phyloP scores from a whole-genome alignment of 1,140 invertebrate genomes.

The Paraescarpia echinospica region DNA sequence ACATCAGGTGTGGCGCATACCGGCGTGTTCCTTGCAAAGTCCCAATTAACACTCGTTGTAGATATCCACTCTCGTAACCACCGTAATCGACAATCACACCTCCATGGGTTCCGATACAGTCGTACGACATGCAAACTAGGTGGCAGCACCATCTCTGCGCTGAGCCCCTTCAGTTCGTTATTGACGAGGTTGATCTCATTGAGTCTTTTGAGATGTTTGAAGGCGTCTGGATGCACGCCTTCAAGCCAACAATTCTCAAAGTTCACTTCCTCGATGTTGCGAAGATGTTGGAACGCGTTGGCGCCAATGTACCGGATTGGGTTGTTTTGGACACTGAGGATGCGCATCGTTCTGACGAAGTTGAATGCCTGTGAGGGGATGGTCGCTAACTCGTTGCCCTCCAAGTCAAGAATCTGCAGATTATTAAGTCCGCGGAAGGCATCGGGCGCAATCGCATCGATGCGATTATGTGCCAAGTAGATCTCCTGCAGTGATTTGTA shows the following conservation, averaged over 20 bases:
- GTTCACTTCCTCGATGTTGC: slow-evolving; percentile 36
- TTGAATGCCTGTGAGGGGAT: slow-evolving; percentile 39
- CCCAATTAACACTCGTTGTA: slow-evolving; percentile 25
- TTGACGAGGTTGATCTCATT: slow-evolving; percentile 38
- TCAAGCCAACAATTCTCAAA: slow-evolving; percentile 30
- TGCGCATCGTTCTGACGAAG: slow-evolving; percentile 32
- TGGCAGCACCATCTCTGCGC: slow-evolving; percentile 22
- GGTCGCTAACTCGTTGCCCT: slow-evolving; percentile 40
- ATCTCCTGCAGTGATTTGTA: slow-evolving; percentile 42
- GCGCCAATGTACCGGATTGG: slow-evolving; percentile 37
- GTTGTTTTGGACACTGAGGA: slow-evolving; percentile 43
- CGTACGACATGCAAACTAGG: slow-evolving; percentile 29
- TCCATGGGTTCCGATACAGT: slow-evolving; percentile 49
- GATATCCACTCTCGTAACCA: slow-evolving; percentile 23
- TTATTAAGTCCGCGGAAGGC: slow-evolving; percentile 39
- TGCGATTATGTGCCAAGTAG: slow-evolving; percentile 43
- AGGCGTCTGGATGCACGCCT: slow-evolving; percentile 22
- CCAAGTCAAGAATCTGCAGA: slow-evolving; percentile 44
- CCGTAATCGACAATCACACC: slow-evolving; percentile 46
- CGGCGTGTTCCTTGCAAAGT: slow-evolving; percentile 24
- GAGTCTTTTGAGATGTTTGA: slow-evolving; percentile 12
- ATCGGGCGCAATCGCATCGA: slow-evolving; percentile 37
- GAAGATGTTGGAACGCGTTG: slow-evolving; percentile 40
- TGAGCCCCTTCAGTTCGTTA: slow-evolving; percentile 40
- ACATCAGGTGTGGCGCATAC: slow-evolving; percentile 22